Conservation (phyloP, 2,797 vertebrate genomes). For the Enoplosus armatus region DNA sequence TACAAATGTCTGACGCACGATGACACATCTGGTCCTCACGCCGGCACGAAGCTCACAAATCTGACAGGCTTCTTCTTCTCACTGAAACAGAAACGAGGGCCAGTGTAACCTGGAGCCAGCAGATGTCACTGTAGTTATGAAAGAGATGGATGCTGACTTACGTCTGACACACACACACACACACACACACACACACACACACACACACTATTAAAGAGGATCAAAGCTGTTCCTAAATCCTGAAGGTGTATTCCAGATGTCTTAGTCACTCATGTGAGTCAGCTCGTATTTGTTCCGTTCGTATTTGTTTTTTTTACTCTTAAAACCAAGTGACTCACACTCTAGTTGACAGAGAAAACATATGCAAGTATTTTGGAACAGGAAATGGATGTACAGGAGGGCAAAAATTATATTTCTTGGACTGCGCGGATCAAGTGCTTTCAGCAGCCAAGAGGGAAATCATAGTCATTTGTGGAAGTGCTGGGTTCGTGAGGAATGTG, state of each 20-base stretch:
- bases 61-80: too few species aligned
- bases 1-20: too few species aligned
- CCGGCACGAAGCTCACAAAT: too few species aligned
- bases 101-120: conserved; percentile 48
- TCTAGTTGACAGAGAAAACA: conserved; percentile 66
- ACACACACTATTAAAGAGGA: conserved; percentile 23
- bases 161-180: conserved; percentile 16
- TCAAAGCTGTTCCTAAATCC: conserved; percentile 59
- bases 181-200: conserved; percentile 11
- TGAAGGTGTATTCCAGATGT: conserved; percentile 76
- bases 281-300: conserved; percentile 65
- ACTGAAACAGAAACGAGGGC: too few species aligned
- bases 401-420: conserved; percentile 66
- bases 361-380: conserved; percentile 72
- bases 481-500: conserved; percentile 66
- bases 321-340: conserved; percentile 76
- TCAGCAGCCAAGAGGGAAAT: conserved; percentile 71
- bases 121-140: conserved; percentile 68
- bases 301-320: conserved; percentile 75
- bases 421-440: conserved; percentile 55
- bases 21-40: too few species aligned
- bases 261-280: conserved; percentile 85
- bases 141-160: conserved; percentile 14
- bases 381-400: conserved; percentile 71
- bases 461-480: conserved; percentile 74